phyloP scores from a whole-genome alignment of 2,888 invertebrate genomes.

The Eupeodes luniger region DNA sequence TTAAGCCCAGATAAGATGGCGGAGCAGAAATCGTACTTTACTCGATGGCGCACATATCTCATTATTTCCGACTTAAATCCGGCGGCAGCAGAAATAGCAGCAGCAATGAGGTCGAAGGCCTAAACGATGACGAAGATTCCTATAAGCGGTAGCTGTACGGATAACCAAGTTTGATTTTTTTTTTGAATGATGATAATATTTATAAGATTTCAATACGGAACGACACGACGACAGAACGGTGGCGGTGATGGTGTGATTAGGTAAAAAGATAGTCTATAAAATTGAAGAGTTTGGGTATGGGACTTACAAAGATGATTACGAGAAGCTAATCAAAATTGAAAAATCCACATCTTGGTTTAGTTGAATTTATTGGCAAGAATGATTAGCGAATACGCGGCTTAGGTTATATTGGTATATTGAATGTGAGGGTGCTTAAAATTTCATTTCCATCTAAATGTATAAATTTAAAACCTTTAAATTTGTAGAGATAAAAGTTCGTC shows the following conservation, averaged over 20 bases:
- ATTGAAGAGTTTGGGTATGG: not conserved
- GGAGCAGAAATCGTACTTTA: conserved; percentile 57
- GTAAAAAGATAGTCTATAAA: not conserved
- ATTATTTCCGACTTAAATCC: conserved; percentile 76
- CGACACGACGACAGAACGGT: not conserved
- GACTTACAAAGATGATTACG: not conserved
- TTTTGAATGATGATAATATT: conserved; percentile 54
- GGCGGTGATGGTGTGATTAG: not conserved
- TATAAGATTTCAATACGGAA: conserved; percentile 51
- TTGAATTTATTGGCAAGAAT: conserved; percentile 39
- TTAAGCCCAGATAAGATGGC: conserved; percentile 73
- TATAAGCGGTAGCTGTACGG: not conserved
- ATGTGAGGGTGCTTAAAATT: not conserved
- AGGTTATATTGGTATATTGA: not conserved
- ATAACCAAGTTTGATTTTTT: conserved; percentile 34
- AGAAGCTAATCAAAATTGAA: conserved; percentile 65
- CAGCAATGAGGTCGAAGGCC: not conserved
- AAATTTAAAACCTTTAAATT: too few relatives aligned
- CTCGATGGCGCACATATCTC: conserved; percentile 64
- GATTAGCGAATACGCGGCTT: conserved; percentile 47
- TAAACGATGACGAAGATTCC: not conserved
- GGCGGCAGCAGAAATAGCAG: not conserved
- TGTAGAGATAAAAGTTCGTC: too few relatives aligned
- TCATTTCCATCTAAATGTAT: too few relatives aligned
- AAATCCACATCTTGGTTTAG: conserved; percentile 39